Percentiles rank a stretch among this genome's conserved stretches.
phyloP scores from a whole-genome alignment of 1,140 invertebrate genomes.

The Drosophila ogumai region DNA sequence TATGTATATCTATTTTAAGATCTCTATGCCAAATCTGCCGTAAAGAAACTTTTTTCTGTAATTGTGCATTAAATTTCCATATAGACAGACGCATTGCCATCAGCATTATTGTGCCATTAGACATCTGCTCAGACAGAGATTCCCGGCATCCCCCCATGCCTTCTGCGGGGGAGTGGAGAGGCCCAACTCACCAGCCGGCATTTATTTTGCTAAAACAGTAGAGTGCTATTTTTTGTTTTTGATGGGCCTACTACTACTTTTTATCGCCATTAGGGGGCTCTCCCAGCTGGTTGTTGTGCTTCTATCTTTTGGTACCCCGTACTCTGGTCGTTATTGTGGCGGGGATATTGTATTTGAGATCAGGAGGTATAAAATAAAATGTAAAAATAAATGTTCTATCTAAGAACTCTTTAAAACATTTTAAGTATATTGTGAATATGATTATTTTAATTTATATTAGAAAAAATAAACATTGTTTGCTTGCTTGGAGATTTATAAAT shows the following conservation, averaged over 20 bases:
- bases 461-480: too few species aligned
- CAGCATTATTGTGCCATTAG: constrained; percentile 69
- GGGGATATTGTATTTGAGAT: neutral
- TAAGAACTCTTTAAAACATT: too few species aligned
- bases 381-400: too few species aligned
- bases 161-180: neutral
- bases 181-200: constrained; percentile 7
- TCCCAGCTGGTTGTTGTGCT: constrained; percentile 13
- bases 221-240: constrained; percentile 51
- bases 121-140: constrained; percentile 46
- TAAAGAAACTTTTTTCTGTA: constrained; percentile 25
- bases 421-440: too few species aligned
- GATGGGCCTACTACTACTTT: constrained; percentile 56
- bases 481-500: neutral
- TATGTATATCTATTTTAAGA: neutral
- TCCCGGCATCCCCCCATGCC: neutral
- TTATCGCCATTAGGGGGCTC: constrained; percentile 26
- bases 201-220: constrained; percentile 55
- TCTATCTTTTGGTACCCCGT: constrained; percentile 1
- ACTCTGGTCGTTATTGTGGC: too few species aligned
- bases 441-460: too few species aligned
- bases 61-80: constrained; percentile 39
- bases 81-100: constrained; percentile 40
- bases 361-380: too few species aligned
- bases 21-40: neutral